Percentiles rank a stretch among this genome's conserved stretches.
phyloP scores from a whole-genome alignment of 2,797 vertebrate species.

The Limosa lapponica region DNA sequence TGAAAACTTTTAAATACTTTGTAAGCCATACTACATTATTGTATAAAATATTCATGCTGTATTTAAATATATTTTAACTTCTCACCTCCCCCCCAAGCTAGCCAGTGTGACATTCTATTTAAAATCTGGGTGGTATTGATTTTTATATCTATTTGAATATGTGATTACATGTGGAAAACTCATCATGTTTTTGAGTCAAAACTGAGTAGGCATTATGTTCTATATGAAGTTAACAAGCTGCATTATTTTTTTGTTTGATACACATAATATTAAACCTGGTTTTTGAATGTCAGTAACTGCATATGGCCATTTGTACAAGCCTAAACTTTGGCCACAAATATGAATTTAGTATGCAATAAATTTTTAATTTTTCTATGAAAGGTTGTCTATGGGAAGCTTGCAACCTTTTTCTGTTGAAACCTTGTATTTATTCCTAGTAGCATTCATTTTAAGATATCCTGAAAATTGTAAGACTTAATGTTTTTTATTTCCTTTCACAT shows the following conservation, averaged over 20 bases:
- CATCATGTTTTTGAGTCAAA: neutral
- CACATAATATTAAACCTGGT: neutral
- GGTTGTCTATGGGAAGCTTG: neutral
- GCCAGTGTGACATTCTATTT: neutral
- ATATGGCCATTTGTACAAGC: neutral
- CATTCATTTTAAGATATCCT: neutral
- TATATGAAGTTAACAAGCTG: neutral
- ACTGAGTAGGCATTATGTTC: neutral
- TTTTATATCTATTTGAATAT: conserved; percentile 2
- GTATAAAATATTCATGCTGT: conserved; percentile 14
- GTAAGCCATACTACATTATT: conserved; percentile 1
- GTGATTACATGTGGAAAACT: neutral
- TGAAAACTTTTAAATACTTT: conserved; percentile 5
- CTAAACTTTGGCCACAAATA: neutral
- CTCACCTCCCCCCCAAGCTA: no score
- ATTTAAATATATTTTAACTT: conserved; percentile 16
- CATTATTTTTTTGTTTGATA: neutral
- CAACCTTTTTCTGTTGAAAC: neutral
- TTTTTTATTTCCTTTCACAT: neutral
- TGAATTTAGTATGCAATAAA: neutral
- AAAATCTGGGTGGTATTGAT: neutral
- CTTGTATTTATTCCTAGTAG: neutral
- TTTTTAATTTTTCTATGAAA: neutral
- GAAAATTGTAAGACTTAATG: neutral
- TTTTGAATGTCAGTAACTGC: neutral